Base-by-base conservation (phyloP, 2,113 vertebrate species). In the Gnathonemus echidnorhynchus region DNA sequence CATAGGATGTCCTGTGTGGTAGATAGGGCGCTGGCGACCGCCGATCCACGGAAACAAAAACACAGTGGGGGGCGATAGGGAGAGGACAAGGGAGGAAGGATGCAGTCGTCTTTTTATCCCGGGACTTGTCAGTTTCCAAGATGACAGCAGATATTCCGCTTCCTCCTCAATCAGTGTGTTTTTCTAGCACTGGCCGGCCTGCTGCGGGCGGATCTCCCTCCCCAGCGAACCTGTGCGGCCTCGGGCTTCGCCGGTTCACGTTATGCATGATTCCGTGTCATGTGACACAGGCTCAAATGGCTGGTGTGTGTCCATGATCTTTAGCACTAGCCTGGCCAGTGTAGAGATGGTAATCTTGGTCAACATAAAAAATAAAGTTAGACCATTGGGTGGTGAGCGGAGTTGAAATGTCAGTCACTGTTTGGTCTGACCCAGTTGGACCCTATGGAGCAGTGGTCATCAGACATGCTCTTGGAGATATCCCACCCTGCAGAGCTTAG, bases 41-140 rank as follows among this genome's bases (percentile, higher is more conserved):
- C 15, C 84, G 24, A 56, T 31, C 70, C 27, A 45, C 27, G 35
- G 49, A 66, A 66, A n/a, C 35, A 88, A 83, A 74, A 74, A 56
- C 66, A 83, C 39, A 62, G n/a, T 7, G 52, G 80, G 80, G 70
- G 48, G 58, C 58, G 39, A 48, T 27, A 86, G 48, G 24, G n/a
- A 48, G n/a, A 27, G 90, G 89, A 86, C 53, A 42, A 49, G 90
- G 84, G 89, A 91, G 90, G 88, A 70, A 91, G 90, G 87, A 91
- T 90, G 39, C 88, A 11, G 35, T 48, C 49, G 45, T 17, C n/a
- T 48, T 87, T 56, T 66, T 42, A 0, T 91, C 87, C 74, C 24
- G 35, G 86, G 35, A 45, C 19, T 88, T 85, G 86, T 62, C 52
- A 53, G 58, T 89, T 89, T 56, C 74, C 62, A 45, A 35, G n/a